Percentiles rank a stretch among this genome's conserved stretches.
Conservation (phyloP, 1,140 invertebrate genomes). For the Aphelenchoides fujianensis region DNA sequence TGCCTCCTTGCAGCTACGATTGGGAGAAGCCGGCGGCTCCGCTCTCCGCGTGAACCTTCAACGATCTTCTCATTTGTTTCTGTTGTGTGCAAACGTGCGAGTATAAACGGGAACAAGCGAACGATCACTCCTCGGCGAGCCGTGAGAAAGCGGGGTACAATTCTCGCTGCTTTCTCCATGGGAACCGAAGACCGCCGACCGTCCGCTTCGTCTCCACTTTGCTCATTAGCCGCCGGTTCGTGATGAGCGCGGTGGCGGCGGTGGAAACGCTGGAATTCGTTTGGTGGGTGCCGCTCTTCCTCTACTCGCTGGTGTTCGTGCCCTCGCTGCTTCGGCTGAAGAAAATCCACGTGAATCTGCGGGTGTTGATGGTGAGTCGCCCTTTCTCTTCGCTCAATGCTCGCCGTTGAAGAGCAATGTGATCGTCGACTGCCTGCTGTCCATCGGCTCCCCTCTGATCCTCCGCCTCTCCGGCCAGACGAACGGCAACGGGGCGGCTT, state of each 20-base stretch:
- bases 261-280: constrained; percentile 9
- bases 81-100: too few species aligned
- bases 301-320: constrained; percentile 1
- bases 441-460: background rate
- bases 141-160: too few species aligned
- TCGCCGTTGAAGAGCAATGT: too few species aligned
- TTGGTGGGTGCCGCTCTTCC: constrained; percentile 10
- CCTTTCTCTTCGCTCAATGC: too few species aligned
- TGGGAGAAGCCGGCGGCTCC: background rate
- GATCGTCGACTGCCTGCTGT: constrained; percentile 5
- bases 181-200: background rate
- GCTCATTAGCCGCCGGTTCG: background rate
- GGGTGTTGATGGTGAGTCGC: constrained; percentile 7
- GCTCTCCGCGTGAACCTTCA: too few species aligned
- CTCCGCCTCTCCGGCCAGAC: background rate
- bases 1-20: background rate
- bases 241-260: constrained; percentile 1
- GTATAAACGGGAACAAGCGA: too few species aligned
- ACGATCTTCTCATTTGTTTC: too few species aligned
- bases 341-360: constrained; percentile 12
- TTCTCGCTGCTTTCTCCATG: background rate
- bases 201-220: background rate
- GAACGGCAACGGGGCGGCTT: background rate
- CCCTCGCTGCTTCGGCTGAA: background rate
- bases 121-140: too few species aligned